Evolutionary conservation across 2,888 invertebrate genomes (phyloP).

Genomic region (Volucella bombylans): DNA sequence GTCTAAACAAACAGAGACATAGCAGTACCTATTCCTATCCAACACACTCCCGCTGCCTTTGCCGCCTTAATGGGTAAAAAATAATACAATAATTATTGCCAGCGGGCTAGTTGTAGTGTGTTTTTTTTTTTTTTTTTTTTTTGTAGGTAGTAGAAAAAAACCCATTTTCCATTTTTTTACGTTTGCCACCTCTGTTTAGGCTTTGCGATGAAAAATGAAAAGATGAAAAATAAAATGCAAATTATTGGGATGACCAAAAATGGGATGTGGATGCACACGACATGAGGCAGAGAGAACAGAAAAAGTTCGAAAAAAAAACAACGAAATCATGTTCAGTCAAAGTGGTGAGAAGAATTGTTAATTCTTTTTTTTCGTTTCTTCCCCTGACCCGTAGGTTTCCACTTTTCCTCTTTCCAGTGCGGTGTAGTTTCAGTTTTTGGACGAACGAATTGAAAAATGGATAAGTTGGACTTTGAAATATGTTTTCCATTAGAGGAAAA

Average conservation of each 20-base stretch:
- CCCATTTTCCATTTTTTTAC: background rate
- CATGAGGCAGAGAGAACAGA: slow-evolving; percentile 4
- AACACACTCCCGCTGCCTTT: background rate
- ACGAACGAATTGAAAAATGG: slow-evolving; percentile 2
- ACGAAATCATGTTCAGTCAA: slow-evolving; percentile 59
- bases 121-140: slow-evolving; percentile 1
- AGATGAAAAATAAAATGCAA: slow-evolving; percentile 53
- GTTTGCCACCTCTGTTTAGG: background rate
- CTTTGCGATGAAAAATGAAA: slow-evolving; percentile 27
- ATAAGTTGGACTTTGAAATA: slow-evolving; percentile 26
- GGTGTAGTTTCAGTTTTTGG: background rate
- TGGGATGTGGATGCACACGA: slow-evolving; percentile 60
- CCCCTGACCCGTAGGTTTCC: too few species aligned
- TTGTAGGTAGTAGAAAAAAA: too few species aligned
- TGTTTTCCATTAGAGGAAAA: background rate
- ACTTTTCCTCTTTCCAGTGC: background rate
- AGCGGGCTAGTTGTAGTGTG: slow-evolving; percentile 18
- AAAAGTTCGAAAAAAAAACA: slow-evolving; percentile 9
- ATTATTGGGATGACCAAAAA: slow-evolving; percentile 63
- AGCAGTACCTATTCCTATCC: slow-evolving; percentile 3
- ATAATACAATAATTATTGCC: slow-evolving; percentile 31
- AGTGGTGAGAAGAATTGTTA: slow-evolving; percentile 60
- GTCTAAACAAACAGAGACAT: slow-evolving; percentile 13
- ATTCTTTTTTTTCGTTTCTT: slow-evolving; percentile 24
- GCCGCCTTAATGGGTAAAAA: slow-evolving; percentile 4